Evolutionary conservation across 2,113 vertebrate genomes (phyloP).

Genomic region (Hepsetus odoe): DNA sequence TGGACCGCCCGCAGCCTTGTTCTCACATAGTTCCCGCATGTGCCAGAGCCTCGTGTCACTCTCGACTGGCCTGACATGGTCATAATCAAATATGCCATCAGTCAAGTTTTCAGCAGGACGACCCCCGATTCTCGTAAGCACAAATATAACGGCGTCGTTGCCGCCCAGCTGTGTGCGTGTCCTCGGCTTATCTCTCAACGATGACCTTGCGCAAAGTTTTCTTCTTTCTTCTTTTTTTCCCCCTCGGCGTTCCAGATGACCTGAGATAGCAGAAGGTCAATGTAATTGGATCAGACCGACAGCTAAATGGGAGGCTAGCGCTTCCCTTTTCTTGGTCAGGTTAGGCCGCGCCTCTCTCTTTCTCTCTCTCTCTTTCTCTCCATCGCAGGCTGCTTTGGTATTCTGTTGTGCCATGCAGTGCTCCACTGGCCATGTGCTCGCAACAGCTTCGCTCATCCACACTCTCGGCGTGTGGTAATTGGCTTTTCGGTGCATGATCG

Average conservation of each 20-base stretch:
- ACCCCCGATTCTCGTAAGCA: slow-evolving; percentile 39
- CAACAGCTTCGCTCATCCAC: slow-evolving; percentile 48
- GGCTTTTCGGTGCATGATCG: slow-evolving; percentile 62
- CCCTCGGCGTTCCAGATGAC: slow-evolving; percentile 63
- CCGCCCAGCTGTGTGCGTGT: slow-evolving; percentile 29
- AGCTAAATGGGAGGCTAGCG: slow-evolving; percentile 51
- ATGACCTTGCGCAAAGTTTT: slow-evolving; percentile 68
- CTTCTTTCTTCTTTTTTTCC: not conserved
- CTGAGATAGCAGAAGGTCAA: slow-evolving; percentile 70
- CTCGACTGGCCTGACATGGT: slow-evolving; percentile 45
- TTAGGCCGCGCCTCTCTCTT: slow-evolving; percentile 50
- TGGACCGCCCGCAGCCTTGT: slow-evolving; percentile 38
- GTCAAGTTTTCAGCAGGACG: slow-evolving; percentile 40
- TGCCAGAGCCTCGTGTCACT: slow-evolving; percentile 10
- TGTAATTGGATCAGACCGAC: slow-evolving; percentile 72
- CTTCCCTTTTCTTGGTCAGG: slow-evolving; percentile 51
- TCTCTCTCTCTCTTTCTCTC: slow-evolving; percentile 26
- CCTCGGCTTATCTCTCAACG: slow-evolving; percentile 59
- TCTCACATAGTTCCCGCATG: not conserved
- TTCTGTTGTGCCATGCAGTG: not conserved
- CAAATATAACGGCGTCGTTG: slow-evolving; percentile 59
- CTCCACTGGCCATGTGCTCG: slow-evolving; percentile 2
- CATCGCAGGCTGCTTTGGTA: slow-evolving; percentile 38
- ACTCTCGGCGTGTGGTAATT: slow-evolving; percentile 61
- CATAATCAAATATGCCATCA: slow-evolving; percentile 47